These are phyloP conservation scores for Brachionus rubens DNA, from an alignment of 1,140 invertebrate species.

Conservation along the genomic window DNA sequence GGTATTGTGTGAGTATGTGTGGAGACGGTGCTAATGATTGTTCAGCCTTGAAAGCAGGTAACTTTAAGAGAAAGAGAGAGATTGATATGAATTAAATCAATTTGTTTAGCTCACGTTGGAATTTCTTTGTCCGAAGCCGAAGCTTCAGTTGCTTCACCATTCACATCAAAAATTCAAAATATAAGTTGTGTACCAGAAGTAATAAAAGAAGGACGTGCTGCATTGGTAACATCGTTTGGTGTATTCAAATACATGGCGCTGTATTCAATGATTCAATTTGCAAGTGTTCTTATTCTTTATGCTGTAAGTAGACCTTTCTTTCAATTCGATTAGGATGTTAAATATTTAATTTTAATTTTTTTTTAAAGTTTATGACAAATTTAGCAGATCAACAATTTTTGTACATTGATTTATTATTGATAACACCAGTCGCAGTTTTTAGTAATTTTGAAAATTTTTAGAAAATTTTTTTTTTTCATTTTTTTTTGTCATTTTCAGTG, in stretches of 20 bases:
- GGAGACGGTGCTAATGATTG: constrained; percentile 97
- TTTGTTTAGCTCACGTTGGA: constrained; percentile 75
- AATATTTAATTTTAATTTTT: constrained; percentile 51
- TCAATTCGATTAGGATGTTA: background rate
- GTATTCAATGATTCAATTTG: constrained; percentile 88
- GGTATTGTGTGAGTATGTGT: constrained; percentile 84
- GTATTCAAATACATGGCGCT: constrained; percentile 97
- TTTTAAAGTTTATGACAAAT: constrained; percentile 57
- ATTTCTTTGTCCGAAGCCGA: constrained; percentile 93
- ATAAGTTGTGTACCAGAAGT: constrained; percentile 84
- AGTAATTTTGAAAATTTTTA: constrained; percentile 54
- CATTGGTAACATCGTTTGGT: constrained; percentile 60
- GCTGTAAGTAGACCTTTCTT: constrained; percentile 59
- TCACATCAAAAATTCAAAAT: constrained; percentile 81
- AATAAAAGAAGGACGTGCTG: constrained; percentile 65
- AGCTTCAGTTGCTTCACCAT: constrained; percentile 90
- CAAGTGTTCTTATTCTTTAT: constrained; percentile 85
- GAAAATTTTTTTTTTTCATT: background rate
- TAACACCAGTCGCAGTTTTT: constrained; percentile 65
- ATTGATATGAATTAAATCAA: background rate
- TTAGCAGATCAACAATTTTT: constrained; percentile 66
- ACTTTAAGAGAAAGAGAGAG: background rate
- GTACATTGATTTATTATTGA: constrained; percentile 68
- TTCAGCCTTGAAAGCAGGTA: constrained; percentile 63
- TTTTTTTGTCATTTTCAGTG: constrained; percentile 57